Evolutionary conservation across 1,140 invertebrate species (phyloP).

Genomic region (Trachymyrmex cornetzi): DNA sequence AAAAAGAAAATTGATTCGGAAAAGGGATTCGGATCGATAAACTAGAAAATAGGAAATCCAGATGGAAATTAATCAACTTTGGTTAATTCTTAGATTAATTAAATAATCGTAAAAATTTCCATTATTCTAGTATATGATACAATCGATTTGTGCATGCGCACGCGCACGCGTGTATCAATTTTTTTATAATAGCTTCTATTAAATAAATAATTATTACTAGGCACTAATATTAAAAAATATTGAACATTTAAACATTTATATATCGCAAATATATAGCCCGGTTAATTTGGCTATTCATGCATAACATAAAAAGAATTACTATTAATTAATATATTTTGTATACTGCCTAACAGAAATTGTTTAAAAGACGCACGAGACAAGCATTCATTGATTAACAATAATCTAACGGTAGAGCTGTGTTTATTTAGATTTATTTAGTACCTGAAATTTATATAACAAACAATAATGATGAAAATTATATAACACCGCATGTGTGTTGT

Average conservation of each 20-base stretch:
- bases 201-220: background rate
- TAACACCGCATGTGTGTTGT: background rate
- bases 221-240: background rate
- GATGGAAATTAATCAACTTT: background rate
- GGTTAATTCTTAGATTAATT: background rate
- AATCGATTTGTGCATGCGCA: background rate
- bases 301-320: background rate
- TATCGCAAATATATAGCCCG: background rate
- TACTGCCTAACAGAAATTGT: background rate
- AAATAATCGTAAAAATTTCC: background rate
- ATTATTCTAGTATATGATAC: background rate
- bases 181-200: background rate
- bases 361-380: background rate
- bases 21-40: background rate
- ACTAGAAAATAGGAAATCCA: background rate
- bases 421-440: background rate
- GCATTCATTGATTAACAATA: background rate
- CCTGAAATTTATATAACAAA: conserved; percentile 21
- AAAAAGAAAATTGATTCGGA: background rate
- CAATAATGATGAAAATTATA: background rate
- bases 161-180: background rate
- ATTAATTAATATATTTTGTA: background rate
- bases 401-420: background rate
- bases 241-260: background rate
- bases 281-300: background rate